These are phyloP conservation scores for Prosopocoilus inquinatus DNA, from an alignment of 2,888 invertebrate species.

Conservation along the genomic window DNA sequence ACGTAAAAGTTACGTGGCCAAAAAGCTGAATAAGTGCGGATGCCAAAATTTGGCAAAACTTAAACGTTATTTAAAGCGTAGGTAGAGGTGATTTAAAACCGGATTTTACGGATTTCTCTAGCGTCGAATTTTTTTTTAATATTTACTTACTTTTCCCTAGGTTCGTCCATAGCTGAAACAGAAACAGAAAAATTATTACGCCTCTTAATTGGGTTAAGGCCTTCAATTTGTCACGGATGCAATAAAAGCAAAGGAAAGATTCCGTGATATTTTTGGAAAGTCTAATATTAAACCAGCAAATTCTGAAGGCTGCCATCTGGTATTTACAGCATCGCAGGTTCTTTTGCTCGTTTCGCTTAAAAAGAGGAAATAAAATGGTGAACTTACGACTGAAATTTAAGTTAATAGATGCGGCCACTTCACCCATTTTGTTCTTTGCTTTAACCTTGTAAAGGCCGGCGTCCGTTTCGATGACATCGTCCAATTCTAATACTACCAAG, in stretches of 20 bases:
- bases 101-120: not conserved
- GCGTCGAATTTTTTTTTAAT: not conserved
- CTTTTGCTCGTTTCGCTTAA: constrained; percentile 1
- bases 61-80: constrained; percentile 26
- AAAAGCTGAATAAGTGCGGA: constrained; percentile 35
- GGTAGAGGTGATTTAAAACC: constrained; percentile 16
- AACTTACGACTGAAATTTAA: constrained; percentile 97
- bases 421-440: constrained; percentile 96
- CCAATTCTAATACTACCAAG: constrained; percentile 87
- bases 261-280: constrained; percentile 8
- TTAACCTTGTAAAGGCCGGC: constrained; percentile 96
- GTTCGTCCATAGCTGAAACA: constrained; percentile 91
- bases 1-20: constrained; percentile 38
- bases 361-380: constrained; percentile 10
- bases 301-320: constrained; percentile 5
- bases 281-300: constrained; percentile 13
- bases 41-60: constrained; percentile 39
- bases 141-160: constrained; percentile 86
- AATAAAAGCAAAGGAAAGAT: constrained; percentile 17
- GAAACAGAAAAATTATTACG: constrained; percentile 32
- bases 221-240: constrained; percentile 11
- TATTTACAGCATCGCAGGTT: constrained; percentile 6
- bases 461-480: constrained; percentile 94
- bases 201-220: constrained; percentile 19
- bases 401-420: constrained; percentile 95